Evolutionary conservation across 2,113 vertebrate species (phyloP).

Genomic region (Sula dactylatra): DNA sequence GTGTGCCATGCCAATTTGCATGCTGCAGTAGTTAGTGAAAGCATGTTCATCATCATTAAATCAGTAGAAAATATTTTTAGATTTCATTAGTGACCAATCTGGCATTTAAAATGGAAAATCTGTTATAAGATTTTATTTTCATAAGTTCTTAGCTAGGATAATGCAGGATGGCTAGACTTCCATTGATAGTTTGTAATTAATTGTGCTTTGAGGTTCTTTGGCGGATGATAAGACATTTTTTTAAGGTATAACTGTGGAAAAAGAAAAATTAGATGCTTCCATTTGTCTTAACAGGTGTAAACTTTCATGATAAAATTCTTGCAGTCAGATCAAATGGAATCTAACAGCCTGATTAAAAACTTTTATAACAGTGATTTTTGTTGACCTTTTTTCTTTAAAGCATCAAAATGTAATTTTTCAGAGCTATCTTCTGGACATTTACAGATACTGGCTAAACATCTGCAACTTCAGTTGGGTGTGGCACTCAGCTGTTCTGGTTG

Average conservation of each 20-base stretch:
- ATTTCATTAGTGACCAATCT: background rate
- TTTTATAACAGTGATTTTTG: background rate
- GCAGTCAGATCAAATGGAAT: background rate
- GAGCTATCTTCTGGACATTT: background rate
- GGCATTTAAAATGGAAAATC: background rate
- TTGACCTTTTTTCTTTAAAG: background rate
- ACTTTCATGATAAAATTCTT: background rate
- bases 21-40: background rate
- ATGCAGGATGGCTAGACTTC: background rate
- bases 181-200: background rate
- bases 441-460: background rate
- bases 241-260: background rate
- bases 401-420: background rate
- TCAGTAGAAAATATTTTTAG: background rate
- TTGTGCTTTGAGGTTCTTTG: background rate
- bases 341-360: background rate
- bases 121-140: background rate
- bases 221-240: background rate
- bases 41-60: background rate
- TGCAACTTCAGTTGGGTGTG: background rate
- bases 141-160: background rate
- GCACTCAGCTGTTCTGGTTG: fast-evolving
- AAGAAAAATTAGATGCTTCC: background rate
- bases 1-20: background rate
- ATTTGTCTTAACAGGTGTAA: background rate